A percentile compares a stretch with the other conserved stretches of the same genome.
These are phyloP conservation scores for Halcyon senegalensis DNA, from an alignment of 2,113 vertebrate genomes.

Conservation along the genomic window DNA sequence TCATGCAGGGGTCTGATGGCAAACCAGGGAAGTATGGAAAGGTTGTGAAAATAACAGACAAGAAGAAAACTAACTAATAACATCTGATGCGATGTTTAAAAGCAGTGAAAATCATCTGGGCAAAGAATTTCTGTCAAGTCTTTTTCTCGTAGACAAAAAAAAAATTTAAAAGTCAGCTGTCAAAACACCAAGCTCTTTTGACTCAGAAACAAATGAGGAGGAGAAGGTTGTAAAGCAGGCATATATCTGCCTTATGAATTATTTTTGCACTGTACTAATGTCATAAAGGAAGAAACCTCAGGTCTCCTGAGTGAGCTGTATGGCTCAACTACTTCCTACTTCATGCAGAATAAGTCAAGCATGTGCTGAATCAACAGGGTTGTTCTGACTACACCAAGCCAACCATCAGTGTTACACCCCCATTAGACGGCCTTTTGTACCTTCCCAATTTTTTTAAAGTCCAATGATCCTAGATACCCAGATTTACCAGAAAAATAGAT, in stretches of 20 bases:
- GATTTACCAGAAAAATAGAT: background rate
- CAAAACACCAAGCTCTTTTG: constrained; percentile 45
- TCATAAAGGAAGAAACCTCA: constrained; percentile 8
- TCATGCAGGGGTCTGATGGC: background rate
- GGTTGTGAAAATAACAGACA: background rate
- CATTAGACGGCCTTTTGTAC: background rate
- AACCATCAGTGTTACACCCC: background rate
- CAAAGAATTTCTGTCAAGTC: constrained; percentile 31
- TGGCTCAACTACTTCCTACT: background rate
- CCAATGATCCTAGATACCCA: background rate
- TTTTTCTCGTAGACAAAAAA: background rate
- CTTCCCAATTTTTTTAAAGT: background rate
- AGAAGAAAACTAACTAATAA: background rate
- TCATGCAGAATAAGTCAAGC: background rate
- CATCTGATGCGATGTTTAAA: background rate
- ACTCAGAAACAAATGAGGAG: constrained; percentile 48
- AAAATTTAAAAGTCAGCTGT: background rate
- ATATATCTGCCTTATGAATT: constrained; percentile 19
- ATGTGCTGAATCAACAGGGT: background rate
- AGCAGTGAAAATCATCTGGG: background rate
- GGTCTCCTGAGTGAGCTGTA: background rate
- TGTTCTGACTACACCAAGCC: background rate
- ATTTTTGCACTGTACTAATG: background rate
- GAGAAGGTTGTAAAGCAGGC: constrained; percentile 1
- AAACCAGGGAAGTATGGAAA: background rate